Conservation (phyloP, 2,113 vertebrate species). For the Callithrix jacchus region DNA sequence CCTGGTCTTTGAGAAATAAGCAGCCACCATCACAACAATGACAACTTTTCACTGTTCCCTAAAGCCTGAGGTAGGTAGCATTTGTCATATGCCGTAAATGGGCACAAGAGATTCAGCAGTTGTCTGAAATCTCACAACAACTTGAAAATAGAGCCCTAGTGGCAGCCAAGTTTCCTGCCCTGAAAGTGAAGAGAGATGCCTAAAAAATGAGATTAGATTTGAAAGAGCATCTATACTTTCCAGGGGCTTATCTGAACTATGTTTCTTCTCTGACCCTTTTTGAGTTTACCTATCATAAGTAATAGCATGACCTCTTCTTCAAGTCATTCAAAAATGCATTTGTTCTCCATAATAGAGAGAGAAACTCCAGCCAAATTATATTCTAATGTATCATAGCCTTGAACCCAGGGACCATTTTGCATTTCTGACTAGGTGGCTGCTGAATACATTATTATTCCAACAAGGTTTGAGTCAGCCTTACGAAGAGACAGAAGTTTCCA, state of each 20-base stretch:
- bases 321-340: conserved; percentile 77
- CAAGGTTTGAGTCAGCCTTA: conserved; percentile 54
- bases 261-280: conserved; percentile 55
- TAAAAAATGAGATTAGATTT: conserved; percentile 57
- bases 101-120: not conserved
- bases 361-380: conserved; percentile 75
- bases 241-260: conserved; percentile 51
- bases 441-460: conserved; percentile 66
- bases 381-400: conserved; percentile 76
- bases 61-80: not conserved
- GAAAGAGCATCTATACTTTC: conserved; percentile 53
- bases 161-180: conserved; percentile 44
- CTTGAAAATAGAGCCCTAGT: conserved; percentile 11
- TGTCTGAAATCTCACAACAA: conserved; percentile 36
- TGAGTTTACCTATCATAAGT: conserved; percentile 66
- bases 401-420: conserved; percentile 70
- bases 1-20: not conserved
- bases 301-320: conserved; percentile 61
- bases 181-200: conserved; percentile 60
- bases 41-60: not conserved
- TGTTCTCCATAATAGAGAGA: conserved; percentile 74
- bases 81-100: not conserved
- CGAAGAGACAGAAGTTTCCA: conserved; percentile 40
- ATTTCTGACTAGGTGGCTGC: conserved; percentile 70
- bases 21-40: not conserved